Conservation (phyloP, 2,797 vertebrate species). For the Picus viridis region DNA sequence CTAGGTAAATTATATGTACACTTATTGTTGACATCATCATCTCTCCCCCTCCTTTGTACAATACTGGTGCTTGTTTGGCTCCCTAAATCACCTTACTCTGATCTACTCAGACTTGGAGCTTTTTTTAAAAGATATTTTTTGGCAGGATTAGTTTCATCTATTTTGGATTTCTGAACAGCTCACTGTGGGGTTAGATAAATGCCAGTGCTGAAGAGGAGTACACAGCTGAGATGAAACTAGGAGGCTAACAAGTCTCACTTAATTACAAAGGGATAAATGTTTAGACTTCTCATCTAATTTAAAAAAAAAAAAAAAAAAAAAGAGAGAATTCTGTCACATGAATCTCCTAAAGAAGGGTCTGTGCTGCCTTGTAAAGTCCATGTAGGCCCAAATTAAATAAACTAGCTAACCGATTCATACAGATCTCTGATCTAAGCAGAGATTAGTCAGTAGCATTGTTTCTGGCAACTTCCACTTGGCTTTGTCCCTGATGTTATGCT, state of each 20-base stretch:
- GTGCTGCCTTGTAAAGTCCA: background rate
- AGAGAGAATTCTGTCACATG: background rate
- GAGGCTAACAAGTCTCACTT: background rate
- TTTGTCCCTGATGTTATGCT: background rate
- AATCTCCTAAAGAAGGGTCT: background rate
- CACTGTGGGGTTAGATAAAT: background rate
- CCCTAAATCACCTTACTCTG: background rate
- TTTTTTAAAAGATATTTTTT: background rate
- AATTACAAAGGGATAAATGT: background rate
- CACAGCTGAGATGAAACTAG: background rate
- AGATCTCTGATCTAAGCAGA: background rate
- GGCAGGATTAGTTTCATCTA: background rate
- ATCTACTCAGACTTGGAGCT: background rate
- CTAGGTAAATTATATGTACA: background rate
- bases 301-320: background rate
- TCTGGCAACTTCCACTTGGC: constrained; percentile 14
- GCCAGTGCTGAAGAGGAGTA: background rate
- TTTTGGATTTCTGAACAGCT: background rate
- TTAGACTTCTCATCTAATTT: background rate
- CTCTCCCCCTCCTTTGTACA: background rate
- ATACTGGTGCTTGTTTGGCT: background rate
- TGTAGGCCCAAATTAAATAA: background rate
- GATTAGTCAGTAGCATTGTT: constrained; percentile 7
- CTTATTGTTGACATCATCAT: background rate
- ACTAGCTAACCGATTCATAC: background rate